A percentile compares a stretch with the other conserved stretches of the same genome.
Evolutionary conservation across 1,140 invertebrate species (phyloP).

Genomic region (Orchestia grillus): DNA sequence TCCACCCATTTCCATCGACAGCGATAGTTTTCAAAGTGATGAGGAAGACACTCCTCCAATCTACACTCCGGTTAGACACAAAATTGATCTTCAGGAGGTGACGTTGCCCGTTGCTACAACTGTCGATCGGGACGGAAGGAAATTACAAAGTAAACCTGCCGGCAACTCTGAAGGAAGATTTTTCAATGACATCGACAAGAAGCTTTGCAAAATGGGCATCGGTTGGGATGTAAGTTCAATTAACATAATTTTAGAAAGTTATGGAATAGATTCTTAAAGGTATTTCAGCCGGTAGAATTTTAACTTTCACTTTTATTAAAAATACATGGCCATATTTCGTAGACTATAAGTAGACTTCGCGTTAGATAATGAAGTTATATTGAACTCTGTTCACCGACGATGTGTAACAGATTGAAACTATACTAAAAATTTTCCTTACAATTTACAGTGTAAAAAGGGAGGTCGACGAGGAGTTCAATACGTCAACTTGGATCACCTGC

Average conservation of each 20-base stretch:
- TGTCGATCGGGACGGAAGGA: conserved; percentile 14
- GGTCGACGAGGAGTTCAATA: background rate
- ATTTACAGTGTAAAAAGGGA: conserved; percentile 42
- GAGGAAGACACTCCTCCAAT: conserved; percentile 35
- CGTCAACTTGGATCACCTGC: conserved; percentile 18
- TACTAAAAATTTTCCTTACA: background rate
- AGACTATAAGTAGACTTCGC: too few species aligned
- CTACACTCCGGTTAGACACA: background rate
- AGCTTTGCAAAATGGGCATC: conserved; percentile 61
- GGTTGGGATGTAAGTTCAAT: conserved; percentile 65
- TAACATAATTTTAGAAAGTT: background rate
- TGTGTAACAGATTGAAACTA: background rate
- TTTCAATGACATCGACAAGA: conserved; percentile 60
- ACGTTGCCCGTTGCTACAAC: conserved; percentile 23
- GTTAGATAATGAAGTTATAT: background rate
- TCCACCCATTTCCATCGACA: background rate
- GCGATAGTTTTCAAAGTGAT: background rate
- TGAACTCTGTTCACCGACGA: background rate
- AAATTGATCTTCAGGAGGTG: conserved; percentile 33
- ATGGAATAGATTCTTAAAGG: too few species aligned
- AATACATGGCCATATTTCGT: too few species aligned
- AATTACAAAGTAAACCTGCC: background rate
- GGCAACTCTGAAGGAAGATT: conserved; percentile 59
- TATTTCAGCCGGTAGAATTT: too few species aligned
- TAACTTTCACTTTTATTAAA: too few species aligned